Base-by-base conservation (phyloP, 2,113 vertebrate genomes). In the Sinocyclocheilus anophthalmus region DNA sequence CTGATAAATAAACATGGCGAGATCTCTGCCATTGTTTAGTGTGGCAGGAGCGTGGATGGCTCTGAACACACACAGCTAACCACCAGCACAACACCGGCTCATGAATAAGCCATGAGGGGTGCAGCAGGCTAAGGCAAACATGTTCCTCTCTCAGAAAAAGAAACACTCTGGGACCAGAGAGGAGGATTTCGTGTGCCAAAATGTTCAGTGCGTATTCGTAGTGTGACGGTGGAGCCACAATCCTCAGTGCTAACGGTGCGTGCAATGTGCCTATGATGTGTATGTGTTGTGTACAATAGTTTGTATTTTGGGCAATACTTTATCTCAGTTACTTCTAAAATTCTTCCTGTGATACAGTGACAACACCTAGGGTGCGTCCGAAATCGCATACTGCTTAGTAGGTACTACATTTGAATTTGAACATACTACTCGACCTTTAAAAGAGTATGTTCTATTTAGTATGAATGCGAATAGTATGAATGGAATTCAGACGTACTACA, bases 1-100 rank as follows among this genome's bases (percentile, higher is more conserved):
- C 72, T 89, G 89, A 91, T 89, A 88, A 90, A 91, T 90, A 91
- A 91, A 88, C 88, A 88, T 87, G 85, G 85, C 22, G 48, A 86
- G 84, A 87, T 81, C 80, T 84, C 70, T 88, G 55, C 88, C 63
- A 77, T 83, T 84, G 83, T 89, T 88, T 65, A 75, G 69, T 73
- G 81, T 70, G 84, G 76, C 63, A 65, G 81, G 55, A 61, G 48
- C 16, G 26, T 42, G 75, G 55, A 72, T 48, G 42, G 33, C 76
- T 79, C 84, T 85, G 84, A 78, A 86, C 81, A 48, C 84, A 79
- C 63, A 72, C 45, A 83, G 67, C 76, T 84, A 77, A 86, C 77
- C 72, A 84, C 50, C 81, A 87, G 65, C 76, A 48, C 22, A 45
- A 69, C n/a, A n/a, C 50, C 13, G 24, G 39, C 85, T 89, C 84